Base-by-base conservation (phyloP, 1,140 invertebrate genomes). In the Drosophila bifasciata region DNA sequence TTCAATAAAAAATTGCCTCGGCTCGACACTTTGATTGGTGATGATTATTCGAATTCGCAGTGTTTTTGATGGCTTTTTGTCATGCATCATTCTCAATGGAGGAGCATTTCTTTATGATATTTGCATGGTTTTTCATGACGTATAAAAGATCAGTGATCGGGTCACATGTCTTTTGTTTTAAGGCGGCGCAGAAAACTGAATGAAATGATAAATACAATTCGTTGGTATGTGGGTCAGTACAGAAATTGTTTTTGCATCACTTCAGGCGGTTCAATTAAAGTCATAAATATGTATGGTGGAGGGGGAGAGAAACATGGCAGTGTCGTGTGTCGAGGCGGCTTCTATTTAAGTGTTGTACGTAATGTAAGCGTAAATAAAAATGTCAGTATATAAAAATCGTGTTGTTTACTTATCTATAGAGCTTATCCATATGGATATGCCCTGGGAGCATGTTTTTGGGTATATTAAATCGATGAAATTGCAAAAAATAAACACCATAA, bases 201-300 rank as follows among this genome's bases (percentile, higher is more conserved):
- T 64, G 61, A 48, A 76, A 59, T 85, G 41, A 60, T 28, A 73
- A 74, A 60, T 69, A 70, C 52, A 68, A 68, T 67, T 48, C 40
- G 36, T 46, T 49, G 67, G 80, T 70, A 85, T 80, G 76, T 85
- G 45, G 81, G 80, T 86, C 80, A 80, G 28, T 43, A 60, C 45
- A 44, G 40, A 36, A 36, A 36, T 36, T 36, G 5, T 64, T 69
- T 53, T 62, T 43, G 46, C 39, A 13, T 36, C 36, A 66, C 56
- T 62, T 79, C 66, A 72, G 51, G 60, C 41, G 46, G 46, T 66
- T 76, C 76, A 76, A 84, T 84, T 85, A 80, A 85, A 73, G 36
- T 45, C 62, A 66, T 85, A 85, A 80, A 83, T 61, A 64, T 40
- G 40, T n/a, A n/a, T n/a, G n/a, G n/a, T n/a, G n/a, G n/a, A 28